phyloP scores from a whole-genome alignment of 2,888 invertebrate species.

The Lasioglossum malachurum region DNA sequence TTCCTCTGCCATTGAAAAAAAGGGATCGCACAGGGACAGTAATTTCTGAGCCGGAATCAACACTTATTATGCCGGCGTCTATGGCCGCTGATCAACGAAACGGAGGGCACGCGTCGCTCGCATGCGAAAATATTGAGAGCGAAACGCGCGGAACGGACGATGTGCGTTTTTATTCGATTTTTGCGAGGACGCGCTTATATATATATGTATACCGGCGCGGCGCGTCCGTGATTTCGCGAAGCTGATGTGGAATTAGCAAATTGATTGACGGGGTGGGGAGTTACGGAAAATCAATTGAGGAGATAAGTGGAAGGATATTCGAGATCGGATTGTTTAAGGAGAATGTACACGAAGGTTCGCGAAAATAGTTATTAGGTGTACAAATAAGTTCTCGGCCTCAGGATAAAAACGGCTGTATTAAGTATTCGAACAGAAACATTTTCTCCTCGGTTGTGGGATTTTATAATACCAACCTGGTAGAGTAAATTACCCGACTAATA shows the following conservation, averaged over 20 bases:
- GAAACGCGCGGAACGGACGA: not conserved
- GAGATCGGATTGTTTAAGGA: not conserved
- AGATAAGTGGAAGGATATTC: not conserved
- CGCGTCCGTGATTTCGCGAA: not conserved
- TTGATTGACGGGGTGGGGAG: not conserved
- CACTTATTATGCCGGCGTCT: constrained; percentile 54
- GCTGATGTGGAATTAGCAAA: not conserved
- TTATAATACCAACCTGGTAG: too few species aligned
- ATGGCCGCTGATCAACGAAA: constrained; percentile 37
- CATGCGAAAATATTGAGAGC: not conserved
- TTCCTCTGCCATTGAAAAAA: not conserved
- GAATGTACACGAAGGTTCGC: not conserved
- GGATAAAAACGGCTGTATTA: too few species aligned
- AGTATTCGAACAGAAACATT: too few species aligned
- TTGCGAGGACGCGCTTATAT: not conserved
- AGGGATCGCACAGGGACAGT: constrained; percentile 38
- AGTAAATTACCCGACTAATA: too few species aligned
- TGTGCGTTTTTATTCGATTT: not conserved
- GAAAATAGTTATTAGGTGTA: not conserved
- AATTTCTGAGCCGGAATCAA: constrained; percentile 54
- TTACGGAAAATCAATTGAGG: not conserved
- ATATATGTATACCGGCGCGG: not conserved
- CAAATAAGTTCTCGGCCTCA: too few species aligned
- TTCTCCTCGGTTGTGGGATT: too few species aligned
- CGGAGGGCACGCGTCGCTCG: constrained; percentile 1